Conservation (phyloP, 1,140 invertebrate genomes). For the Callitettix versicolor region DNA sequence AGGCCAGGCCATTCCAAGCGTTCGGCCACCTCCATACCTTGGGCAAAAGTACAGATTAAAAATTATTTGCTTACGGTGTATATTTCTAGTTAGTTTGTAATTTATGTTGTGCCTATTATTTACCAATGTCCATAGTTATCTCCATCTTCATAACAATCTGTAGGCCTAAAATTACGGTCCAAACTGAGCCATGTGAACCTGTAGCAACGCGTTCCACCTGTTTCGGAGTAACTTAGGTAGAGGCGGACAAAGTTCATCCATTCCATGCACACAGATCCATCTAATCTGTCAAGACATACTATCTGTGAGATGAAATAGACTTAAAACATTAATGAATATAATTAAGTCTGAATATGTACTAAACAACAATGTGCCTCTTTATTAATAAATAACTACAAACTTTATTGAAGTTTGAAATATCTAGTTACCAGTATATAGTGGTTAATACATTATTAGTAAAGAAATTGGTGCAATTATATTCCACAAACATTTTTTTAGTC, state of each 20-base stretch:
- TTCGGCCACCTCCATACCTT: constrained; percentile 77
- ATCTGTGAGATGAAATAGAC: too few relatives aligned
- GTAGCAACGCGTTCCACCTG: constrained; percentile 51
- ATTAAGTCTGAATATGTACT: too few relatives aligned
- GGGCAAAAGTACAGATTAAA: not conserved
- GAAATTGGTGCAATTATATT: too few relatives aligned
- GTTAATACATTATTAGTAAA: too few relatives aligned
- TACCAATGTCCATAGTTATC: constrained; percentile 28
- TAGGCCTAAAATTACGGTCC: constrained; percentile 45
- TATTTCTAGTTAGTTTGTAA: not conserved
- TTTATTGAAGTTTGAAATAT: too few relatives aligned
- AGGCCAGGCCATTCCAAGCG: constrained; percentile 64
- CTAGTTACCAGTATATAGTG: too few relatives aligned
- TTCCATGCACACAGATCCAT: constrained; percentile 58
- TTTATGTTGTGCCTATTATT: not conserved
- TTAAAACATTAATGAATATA: too few relatives aligned
- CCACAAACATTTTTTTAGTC: too few relatives aligned
- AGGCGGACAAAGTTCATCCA: constrained; percentile 65
- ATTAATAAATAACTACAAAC: too few relatives aligned
- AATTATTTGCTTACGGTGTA: not conserved
- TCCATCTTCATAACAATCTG: constrained; percentile 63
- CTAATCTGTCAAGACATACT: constrained; percentile 25
- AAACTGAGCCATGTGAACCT: constrained; percentile 71
- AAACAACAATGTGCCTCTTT: not conserved
- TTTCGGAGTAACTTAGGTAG: constrained; percentile 50